These are phyloP conservation scores for Hesperia comma DNA, from an alignment of 2,888 invertebrate species.

Conservation along the genomic window DNA sequence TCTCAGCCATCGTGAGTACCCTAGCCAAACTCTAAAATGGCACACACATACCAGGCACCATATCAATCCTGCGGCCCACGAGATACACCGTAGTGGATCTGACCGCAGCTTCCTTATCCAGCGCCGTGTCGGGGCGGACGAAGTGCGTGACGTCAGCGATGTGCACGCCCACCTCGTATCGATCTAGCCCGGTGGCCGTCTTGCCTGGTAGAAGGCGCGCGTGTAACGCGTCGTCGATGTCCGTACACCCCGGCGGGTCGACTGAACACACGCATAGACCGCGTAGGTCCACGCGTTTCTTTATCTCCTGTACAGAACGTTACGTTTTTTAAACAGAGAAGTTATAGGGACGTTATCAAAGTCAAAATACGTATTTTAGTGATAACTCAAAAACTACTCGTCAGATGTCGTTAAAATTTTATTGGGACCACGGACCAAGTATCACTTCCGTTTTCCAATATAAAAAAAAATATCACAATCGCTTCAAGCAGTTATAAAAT, in stretches of 20 bases:
- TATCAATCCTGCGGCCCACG: conserved; percentile 95
- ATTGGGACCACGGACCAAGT: too few relatives aligned
- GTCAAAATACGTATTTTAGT: too few relatives aligned
- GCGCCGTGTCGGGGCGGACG: conserved; percentile 94
- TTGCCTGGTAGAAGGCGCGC: conserved; percentile 89
- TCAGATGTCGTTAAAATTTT: too few relatives aligned
- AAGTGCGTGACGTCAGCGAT: conserved; percentile 99
- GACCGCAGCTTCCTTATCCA: conserved; percentile 96
- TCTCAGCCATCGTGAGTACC: too few relatives aligned
- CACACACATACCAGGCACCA: conserved; percentile 88
- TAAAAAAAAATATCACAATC: too few relatives aligned
- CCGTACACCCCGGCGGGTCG: conserved; percentile 99
- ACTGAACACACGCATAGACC: conserved; percentile 95
- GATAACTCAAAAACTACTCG: too few relatives aligned
- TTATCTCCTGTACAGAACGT: conserved; percentile 86
- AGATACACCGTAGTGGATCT: conserved; percentile 98
- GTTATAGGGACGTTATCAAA: too few relatives aligned
- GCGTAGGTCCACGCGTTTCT: conserved; percentile 92
- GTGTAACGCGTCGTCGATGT: conserved; percentile 99
- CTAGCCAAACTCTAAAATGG: too few relatives aligned
- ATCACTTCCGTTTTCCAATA: too few relatives aligned
- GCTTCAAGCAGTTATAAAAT: too few relatives aligned
- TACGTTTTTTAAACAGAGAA: too few relatives aligned
- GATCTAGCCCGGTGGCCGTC: conserved; percentile 54
- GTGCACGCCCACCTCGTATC: conserved; percentile 93